These are phyloP conservation scores for Patagioenas fasciata DNA, from an alignment of 2,113 vertebrate genomes.

Conservation along the genomic window DNA sequence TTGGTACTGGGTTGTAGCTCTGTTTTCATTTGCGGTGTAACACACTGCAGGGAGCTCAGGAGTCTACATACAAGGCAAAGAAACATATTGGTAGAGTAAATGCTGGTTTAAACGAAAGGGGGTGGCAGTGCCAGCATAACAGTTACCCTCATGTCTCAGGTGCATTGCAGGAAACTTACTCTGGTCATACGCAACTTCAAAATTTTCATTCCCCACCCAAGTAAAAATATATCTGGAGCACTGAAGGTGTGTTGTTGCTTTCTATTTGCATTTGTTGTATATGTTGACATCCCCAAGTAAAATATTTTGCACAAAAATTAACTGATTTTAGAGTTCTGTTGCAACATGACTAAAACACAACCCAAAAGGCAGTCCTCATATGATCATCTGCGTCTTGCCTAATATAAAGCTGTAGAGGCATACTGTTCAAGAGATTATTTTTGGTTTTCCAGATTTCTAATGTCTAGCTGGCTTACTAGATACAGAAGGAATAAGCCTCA, in stretches of 20 bases:
- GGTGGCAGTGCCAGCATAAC: background rate
- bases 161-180: background rate
- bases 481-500: background rate
- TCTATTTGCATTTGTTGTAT: background rate
- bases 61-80: background rate
- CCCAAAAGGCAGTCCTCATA: background rate
- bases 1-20: background rate
- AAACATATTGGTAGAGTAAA: background rate
- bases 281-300: background rate
- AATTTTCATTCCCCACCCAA: background rate
- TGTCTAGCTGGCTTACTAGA: background rate
- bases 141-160: background rate
- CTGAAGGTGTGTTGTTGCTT: background rate
- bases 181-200: background rate
- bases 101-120: background rate
- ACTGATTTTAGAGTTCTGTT: background rate
- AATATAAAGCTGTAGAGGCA: background rate
- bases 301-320: background rate
- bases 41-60: background rate
- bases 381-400: fast-evolving
- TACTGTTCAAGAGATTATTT: background rate
- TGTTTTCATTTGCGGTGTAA: background rate
- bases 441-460: background rate
- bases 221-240: background rate
- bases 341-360: background rate